Evolutionary conservation across 2,888 invertebrate genomes (phyloP), one percentile per base, ranked within the genome.

Genomic region (Lapara coniferarum): DNA sequence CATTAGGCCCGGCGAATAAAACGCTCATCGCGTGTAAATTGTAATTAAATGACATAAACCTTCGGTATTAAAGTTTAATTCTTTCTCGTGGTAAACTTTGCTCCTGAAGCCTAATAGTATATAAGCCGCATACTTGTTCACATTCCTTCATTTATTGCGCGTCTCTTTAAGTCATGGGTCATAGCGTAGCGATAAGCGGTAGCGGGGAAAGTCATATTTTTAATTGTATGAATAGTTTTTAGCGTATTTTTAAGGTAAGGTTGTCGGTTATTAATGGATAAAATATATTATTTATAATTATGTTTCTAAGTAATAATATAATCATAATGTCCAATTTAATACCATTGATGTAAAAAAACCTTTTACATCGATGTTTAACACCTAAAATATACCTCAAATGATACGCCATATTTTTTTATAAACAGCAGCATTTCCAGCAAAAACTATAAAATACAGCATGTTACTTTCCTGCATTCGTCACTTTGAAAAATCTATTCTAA

Each of bases 61-160:
- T 46, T 3, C 55, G 66, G 66, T 69, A 69, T 69, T 69, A 49
- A 69, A 69, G 69, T 69, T 66, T 69, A 81, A 80, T 83, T 82
- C 77, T 81, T 82, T 76, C 75, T 74, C 66, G 66, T 53, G 66
- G 78, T 76, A 75, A 80, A 78, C 76, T 78, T 73, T 76, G 72
- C 80, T 79, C 83, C 83, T 81, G 76, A 81, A 80, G 81, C 74
- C 79, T 72, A n/a, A n/a, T n/a, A 80, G 83, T 83, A 83, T 81
- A 84, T 83, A 81, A 83, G 81, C 76, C 78, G 84, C 83, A 89
- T 89, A 83, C 81, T 84, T 82, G 79, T 72, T 72, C 83, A 82
- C 86, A 85, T 90, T 85, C 90, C 88, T 80, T 75, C 80, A 86
- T 87, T 88, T 90, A 90, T 90, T 90, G 81, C 85, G 78, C 72